phyloP scores from a whole-genome alignment of 2,113 vertebrate species.

The Gadus macrocephalus region DNA sequence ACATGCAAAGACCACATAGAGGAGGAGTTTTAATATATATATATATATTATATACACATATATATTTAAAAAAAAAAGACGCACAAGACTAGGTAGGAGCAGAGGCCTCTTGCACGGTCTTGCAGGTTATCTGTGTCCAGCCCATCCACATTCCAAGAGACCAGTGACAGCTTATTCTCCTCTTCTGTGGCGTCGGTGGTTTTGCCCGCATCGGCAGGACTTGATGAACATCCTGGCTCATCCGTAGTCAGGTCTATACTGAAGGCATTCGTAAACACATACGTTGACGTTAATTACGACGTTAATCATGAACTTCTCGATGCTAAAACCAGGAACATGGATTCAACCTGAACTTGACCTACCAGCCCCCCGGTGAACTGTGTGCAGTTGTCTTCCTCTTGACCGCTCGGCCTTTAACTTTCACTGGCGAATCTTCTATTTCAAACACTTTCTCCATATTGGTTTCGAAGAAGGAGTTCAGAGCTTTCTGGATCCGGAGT shows the following conservation, averaged over 20 bases:
- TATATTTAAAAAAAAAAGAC: slow-evolving; percentile 28
- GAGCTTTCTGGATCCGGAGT: slow-evolving; percentile 54
- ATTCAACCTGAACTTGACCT: background rate
- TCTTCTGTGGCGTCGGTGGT: slow-evolving; percentile 43
- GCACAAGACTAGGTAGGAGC: slow-evolving; percentile 84
- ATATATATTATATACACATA: too few species aligned
- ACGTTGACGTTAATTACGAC: slow-evolving; percentile 4
- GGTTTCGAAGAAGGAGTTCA: slow-evolving; percentile 74
- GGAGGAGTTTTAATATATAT: background rate
- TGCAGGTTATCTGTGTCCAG: slow-evolving; percentile 76
- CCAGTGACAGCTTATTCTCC: slow-evolving; percentile 74
- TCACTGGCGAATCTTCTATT: slow-evolving; percentile 43
- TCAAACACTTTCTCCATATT: slow-evolving; percentile 71
- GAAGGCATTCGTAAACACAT: slow-evolving; percentile 16
- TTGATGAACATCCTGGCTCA: slow-evolving; percentile 55
- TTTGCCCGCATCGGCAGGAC: background rate
- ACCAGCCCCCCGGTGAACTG: slow-evolving; percentile 40
- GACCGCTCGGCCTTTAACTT: slow-evolving; percentile 6
- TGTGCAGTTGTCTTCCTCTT: slow-evolving; percentile 51
- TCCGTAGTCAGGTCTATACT: slow-evolving; percentile 87
- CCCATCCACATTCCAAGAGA: slow-evolving; percentile 95
- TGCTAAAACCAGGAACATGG: background rate
- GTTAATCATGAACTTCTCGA: background rate
- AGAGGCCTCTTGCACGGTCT: slow-evolving; percentile 84
- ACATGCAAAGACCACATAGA: background rate